phyloP scores from a whole-genome alignment of 2,888 invertebrate species.

The Steromphala cineraria region DNA sequence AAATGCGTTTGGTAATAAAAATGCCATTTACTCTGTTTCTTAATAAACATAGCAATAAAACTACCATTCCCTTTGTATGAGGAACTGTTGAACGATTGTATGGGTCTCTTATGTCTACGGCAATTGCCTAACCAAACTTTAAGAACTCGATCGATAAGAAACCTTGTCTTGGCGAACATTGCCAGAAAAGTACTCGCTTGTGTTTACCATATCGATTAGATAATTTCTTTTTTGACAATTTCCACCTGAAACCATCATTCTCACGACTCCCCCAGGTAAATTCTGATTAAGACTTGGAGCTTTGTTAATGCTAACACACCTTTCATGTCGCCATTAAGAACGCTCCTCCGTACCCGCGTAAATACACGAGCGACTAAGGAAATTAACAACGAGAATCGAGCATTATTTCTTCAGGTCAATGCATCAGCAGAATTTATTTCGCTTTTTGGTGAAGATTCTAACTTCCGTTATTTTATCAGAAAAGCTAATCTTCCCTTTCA shows the following conservation, averaged over 20 bases:
- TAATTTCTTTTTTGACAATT: slow-evolving; percentile 24
- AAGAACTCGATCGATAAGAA: not conserved
- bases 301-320: slow-evolving; percentile 24
- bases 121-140: not conserved
- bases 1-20: slow-evolving; percentile 22
- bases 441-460: slow-evolving; percentile 22
- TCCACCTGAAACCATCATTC: slow-evolving; percentile 24
- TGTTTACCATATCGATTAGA: slow-evolving; percentile 20
- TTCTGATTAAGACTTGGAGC: slow-evolving; percentile 19
- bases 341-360: not conserved
- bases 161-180: not conserved
- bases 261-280: slow-evolving; percentile 22
- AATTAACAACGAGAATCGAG: slow-evolving; percentile 19
- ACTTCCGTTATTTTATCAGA: slow-evolving; percentile 23
- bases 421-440: slow-evolving; percentile 22
- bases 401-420: slow-evolving; percentile 24
- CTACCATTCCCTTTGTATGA: not conserved
- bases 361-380: slow-evolving; percentile 19
- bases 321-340: slow-evolving; percentile 18
- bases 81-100: not conserved
- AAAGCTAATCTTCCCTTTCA: slow-evolving; percentile 24
- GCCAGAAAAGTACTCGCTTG: not conserved
- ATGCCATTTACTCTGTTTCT: slow-evolving; percentile 19
- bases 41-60: slow-evolving; percentile 14
- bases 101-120: slow-evolving; percentile 2